A percentile compares a stretch with the other conserved stretches of the same genome.
phyloP scores from a whole-genome alignment of 2,888 invertebrate species.

The Cantharis rufa region DNA sequence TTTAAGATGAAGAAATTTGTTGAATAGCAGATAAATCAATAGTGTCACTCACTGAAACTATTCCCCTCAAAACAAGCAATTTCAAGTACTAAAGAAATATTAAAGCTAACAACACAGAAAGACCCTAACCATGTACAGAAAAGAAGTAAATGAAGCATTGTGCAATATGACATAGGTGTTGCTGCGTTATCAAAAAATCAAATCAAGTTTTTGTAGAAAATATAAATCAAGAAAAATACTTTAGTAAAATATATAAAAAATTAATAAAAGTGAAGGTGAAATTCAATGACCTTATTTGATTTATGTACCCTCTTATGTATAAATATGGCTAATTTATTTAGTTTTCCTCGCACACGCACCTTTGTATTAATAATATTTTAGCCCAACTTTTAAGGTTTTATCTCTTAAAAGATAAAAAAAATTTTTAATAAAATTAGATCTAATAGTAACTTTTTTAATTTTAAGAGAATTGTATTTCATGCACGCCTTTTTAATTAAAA shows the following conservation, averaged over 20 bases:
- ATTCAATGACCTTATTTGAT: neutral
- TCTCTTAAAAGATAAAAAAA: neutral
- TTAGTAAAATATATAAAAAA: neutral
- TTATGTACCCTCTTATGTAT: neutral
- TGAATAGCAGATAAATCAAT: neutral
- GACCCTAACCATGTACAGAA: neutral
- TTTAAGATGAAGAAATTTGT: neutral
- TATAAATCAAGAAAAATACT: neutral
- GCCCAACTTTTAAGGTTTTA: neutral
- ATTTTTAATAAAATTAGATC: too few relatives aligned
- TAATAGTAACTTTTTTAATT: too few relatives aligned
- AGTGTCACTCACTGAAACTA: neutral
- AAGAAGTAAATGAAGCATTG: conserved; percentile 20
- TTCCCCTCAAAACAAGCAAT: neutral
- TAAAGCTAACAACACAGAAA: neutral
- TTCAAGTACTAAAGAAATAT: neutral
- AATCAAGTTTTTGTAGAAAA: neutral
- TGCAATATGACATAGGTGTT: neutral
- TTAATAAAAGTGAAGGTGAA: neutral
- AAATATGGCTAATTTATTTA: neutral
- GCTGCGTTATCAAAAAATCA: neutral
- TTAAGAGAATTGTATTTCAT: too few relatives aligned
- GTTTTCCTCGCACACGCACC: neutral
- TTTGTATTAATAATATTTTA: neutral
- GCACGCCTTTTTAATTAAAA: too few relatives aligned